These are phyloP conservation scores for Gephyroberyx darwinii DNA, from an alignment of 2,797 vertebrate genomes.

Conservation along the genomic window DNA sequence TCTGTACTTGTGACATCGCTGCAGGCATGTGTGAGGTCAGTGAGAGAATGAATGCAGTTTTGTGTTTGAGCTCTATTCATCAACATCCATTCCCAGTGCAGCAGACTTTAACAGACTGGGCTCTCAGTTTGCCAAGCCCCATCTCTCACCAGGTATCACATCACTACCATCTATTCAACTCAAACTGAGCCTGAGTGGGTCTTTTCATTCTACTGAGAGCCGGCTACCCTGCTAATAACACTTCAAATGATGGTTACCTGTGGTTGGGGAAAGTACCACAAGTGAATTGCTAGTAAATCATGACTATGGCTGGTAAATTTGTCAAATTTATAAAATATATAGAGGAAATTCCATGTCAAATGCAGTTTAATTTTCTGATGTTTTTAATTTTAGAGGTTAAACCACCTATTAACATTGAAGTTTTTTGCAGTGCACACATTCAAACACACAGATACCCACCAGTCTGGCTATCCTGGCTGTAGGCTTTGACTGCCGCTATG, in stretches of 20 bases:
- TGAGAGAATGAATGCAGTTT: not conserved
- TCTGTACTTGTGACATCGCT: too few relatives aligned
- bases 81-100: slow-evolving; percentile 3
- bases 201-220: slow-evolving; percentile 44
- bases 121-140: slow-evolving; percentile 16
- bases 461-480: slow-evolving; percentile 84
- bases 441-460: slow-evolving; percentile 74
- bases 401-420: too few relatives aligned
- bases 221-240: slow-evolving; percentile 25
- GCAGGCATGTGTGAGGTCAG: not conserved
- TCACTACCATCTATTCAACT: slow-evolving; percentile 49
- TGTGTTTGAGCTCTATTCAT: slow-evolving; percentile 15
- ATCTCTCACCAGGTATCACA: slow-evolving; percentile 48
- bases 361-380: too few relatives aligned
- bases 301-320: too few relatives aligned
- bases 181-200: slow-evolving; percentile 25
- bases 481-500: slow-evolving; percentile 83
- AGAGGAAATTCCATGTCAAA: too few relatives aligned
- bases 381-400: too few relatives aligned
- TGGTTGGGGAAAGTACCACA: too few relatives aligned
- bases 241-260: too few relatives aligned
- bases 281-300: too few relatives aligned
- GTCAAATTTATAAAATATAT: too few relatives aligned
- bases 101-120: not conserved
- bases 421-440: not conserved